Evolutionary conservation across 2,797 vertebrate species (phyloP), one percentile per base, ranked within the genome.

Genomic region (Chelon auratus): DNA sequence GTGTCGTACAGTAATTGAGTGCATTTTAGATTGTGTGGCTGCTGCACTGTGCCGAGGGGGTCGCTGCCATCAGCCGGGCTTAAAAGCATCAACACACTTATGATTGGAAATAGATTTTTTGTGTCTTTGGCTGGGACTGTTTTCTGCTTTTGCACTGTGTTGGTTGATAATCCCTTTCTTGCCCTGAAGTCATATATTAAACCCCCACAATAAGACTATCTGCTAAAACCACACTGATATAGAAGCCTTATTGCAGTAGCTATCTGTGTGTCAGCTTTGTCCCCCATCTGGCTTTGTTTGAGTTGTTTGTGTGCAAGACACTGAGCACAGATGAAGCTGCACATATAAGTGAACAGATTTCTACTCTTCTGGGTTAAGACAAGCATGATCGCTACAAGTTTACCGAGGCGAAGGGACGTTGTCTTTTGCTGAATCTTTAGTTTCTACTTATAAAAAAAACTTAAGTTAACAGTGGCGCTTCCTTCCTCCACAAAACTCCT

Each of bases 61-160:
- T 39, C 37, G 24, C 20, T 39, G 43, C 11, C 12, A 43, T 78
- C 56, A 71, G 62, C 10, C 43, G 39, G n/a, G 33, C 26, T 63
- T 3, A 9, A 18, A 62, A 40, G 15, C 59, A 15, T 51, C 33
- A 40, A 18, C 13, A 4, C 43, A 24, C 33, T 48, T 22, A 14
- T 80, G 75, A 88, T 85, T 74, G 73, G 42, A 72, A 87, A 83
- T 87, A 72, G 85, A 87, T 88, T 89, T 80, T 75, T 63, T 62
- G 60, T 24, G 33, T 62, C 59, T 18, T 68, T n/a, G 9, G 5
- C 9, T 56, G 36, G 45, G 39, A 36, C 8, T 47, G 42, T 72
- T 65, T 62, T 72, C 45, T 74, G 60, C 56, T 57, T 45, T 45
- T 39, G 24, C 15, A 11, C 52, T 2, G 15, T 54, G 1, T 62